Evolutionary conservation across 1,140 invertebrate genomes (phyloP).

Genomic region (Wiebesia pumilae): DNA sequence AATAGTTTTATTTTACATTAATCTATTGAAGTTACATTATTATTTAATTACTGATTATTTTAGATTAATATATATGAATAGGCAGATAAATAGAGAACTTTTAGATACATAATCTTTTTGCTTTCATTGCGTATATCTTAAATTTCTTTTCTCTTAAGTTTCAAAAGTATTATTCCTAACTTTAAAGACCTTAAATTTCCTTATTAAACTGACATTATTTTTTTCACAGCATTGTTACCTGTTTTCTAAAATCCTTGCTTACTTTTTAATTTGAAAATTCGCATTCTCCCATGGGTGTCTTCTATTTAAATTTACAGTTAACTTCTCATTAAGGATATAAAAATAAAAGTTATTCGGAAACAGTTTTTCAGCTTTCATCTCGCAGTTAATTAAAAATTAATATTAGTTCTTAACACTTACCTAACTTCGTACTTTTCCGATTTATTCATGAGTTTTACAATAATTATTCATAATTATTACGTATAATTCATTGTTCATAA

Average conservation of each 20-base stretch:
- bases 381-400: conserved; percentile 22
- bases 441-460: too few species aligned
- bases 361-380: conserved; percentile 1
- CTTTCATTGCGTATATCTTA: too few species aligned
- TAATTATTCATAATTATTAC: too few species aligned
- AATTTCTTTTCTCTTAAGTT: too few species aligned
- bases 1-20: too few species aligned
- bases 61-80: too few species aligned
- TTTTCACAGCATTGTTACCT: background rate
- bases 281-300: background rate
- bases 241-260: background rate
- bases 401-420: background rate
- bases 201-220: background rate
- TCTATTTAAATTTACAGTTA: conserved; percentile 14
- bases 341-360: conserved; percentile 8
- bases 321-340: conserved; percentile 19
- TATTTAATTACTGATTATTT: too few species aligned
- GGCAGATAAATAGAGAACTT: too few species aligned
- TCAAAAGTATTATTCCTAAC: too few species aligned
- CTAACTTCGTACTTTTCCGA: background rate
- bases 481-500: too few species aligned
- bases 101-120: too few species aligned
- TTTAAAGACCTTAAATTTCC: background rate
- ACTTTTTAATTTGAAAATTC: conserved; percentile 21
- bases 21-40: too few species aligned